Base-by-base conservation (phyloP, 64 coral and sea anemone species). In the Porites lutea region DNA sequence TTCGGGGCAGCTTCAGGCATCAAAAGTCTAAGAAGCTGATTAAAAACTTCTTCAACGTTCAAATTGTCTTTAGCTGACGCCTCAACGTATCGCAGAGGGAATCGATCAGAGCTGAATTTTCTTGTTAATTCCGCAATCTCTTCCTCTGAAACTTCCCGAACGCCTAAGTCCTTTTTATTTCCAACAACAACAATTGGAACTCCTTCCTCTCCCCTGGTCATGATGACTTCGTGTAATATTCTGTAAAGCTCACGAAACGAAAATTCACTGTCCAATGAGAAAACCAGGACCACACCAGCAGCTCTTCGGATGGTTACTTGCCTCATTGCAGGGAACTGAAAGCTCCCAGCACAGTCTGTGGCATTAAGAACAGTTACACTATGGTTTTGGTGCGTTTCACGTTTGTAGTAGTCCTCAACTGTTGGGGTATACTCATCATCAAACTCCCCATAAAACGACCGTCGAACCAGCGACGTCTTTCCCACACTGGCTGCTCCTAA, bases 401-500 rank as follows among this genome's bases (percentile, higher is more conserved):
- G 82, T 52, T 58, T 82, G 58, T 93, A 93, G 72, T 85, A 88
- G 18, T 98, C 96, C 48, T 98, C 97, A 2, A 96, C 88, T 44
- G 97, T 98, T 11, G 97, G 94, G 16, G 83, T 65, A 11, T 98
- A 98, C 5, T 88, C 65, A 12, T 79, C 11, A 18, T 78, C 77
- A 58, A 98, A 98, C 4, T 77, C 78, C 13, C 79, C 94, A 54
- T 66, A 21, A 47, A 86, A 93, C 79, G 90, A 90, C 21, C 94
- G 82, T 62, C 92, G 82, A n/a, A 98, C 82, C 65, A 98, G 86
- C 55, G 94, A 98, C 3, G 97, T 96, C 46, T 98, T 98, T 4
- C 97, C 97, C n/a, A 98, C 97, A 46, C 82, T 79, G 18, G 90
- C 97, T 61, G 91, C 94, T 63, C 97, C 97, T 57, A 98, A 96